Evolutionary conservation across 2,888 invertebrate species (phyloP), one percentile per base, ranked within the genome.

Genomic region (Schizaphis graminum): DNA sequence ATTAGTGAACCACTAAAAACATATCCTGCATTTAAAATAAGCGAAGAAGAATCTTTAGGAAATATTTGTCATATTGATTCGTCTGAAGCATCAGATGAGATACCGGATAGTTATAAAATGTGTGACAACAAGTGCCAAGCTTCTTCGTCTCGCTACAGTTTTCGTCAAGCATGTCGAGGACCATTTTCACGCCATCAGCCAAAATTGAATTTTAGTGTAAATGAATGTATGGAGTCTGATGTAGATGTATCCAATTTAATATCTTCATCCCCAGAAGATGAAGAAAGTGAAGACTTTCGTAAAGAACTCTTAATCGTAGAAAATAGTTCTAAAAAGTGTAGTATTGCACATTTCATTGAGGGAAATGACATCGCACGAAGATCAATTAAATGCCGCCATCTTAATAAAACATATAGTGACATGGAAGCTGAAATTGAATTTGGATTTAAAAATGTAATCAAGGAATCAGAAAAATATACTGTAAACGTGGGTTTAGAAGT

Each of bases 341-440:
- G 98, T 95, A 96, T 98, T 95, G 98, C 98, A 1, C 97, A 98
- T 95, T 98, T 98, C 95, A 97, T 97, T 94, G 98, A 98, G 96
- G 98, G 95, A 44, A 98, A 97, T 96, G 98, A 98, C 95, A 98
- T 98, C 94, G 98, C 97, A 0, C 96, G 98, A 89, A 97, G 97
- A 95, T 98, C 98, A 5, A 98, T 98, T 95, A 97, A 97, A 95
- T 95, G 95, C 93, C 94, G 95, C 88, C 95, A 95, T 94, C 53
- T 94, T n/a, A 95, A 95, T 93, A 95, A 94, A 92, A 94, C 95
- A n/a, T 92, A 94, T 44, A 94, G 95, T 47, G 95, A 95, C 16
- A 94, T 94, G 94, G 94, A 94, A 94, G n/a, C 41, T 28, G 94
- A 94, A 85, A 41, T 35, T 26, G 95, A 95, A 44, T 94, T 95